Base-by-base conservation (phyloP, 2,888 invertebrate species). In the Drosophila histrio region DNA sequence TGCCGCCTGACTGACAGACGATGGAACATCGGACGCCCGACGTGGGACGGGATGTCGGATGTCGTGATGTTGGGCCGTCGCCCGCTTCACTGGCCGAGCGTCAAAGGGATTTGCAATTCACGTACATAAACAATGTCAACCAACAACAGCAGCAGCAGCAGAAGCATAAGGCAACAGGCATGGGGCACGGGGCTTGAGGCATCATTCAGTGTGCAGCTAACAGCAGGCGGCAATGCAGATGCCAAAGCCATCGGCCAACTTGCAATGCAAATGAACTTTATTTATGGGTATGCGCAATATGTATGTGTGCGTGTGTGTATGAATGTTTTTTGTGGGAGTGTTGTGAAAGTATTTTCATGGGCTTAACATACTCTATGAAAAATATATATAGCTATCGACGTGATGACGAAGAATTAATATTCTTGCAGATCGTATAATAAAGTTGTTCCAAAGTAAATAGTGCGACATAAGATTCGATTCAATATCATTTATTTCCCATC, bases 101-200 rank as follows among this genome's bases (percentile, higher is more conserved):
- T 81, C 63, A 75, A 67, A 70, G 56, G 72, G 84, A 73, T 84
- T 73, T 73, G 67, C 71, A 80, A 79, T 80, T 84, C 75, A 81
- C 71, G 84, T 79, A 62, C 81, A 84, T 84, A 79, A 78, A 71
- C 81, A 80, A 81, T 71, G 81, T 68, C 77, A 75, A 19, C 46
- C 62, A 81, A 60, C 72, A 65, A 46, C 50, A 60, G 41, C 49
- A 57, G 43, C 30, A 44, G 34, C 21, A 57, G 30, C 34, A 52
- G 32, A 28, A 24, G 49, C 22, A 49, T 38, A 28, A 34, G 50
- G 38, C 64, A 60, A n/a, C 46, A 47, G 46, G 53, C 59, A 46
- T 22, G 38, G 0, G 22, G 44, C 24, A 44, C 3, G 26, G 22
- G 46, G 43, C 54, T 50, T 17, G 28, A 53, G 39, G 39, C 57